Conservation (phyloP, 2,113 vertebrate species). For the Sebastes fasciatus region DNA sequence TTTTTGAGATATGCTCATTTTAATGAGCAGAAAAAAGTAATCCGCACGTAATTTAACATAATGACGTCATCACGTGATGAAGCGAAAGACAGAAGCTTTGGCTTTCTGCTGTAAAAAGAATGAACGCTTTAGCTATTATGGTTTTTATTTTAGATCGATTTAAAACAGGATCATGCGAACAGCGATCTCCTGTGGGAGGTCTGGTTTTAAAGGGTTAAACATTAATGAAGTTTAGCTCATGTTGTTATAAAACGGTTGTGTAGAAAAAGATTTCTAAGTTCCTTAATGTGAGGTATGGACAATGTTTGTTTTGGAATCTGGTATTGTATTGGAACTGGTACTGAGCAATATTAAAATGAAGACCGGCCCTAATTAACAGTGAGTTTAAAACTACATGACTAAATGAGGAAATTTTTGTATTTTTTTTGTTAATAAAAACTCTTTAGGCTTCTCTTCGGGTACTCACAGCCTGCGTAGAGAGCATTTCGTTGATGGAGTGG, state of each 20-base stretch:
- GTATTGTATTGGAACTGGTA: not conserved
- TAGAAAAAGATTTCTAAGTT: not conserved
- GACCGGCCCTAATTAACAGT: not conserved
- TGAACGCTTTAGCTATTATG: no score
- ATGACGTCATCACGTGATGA: no score
- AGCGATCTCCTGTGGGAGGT: no score
- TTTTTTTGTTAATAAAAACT: not conserved
- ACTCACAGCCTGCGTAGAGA: conserved; percentile 98
- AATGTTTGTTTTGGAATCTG: not conserved
- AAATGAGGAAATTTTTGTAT: not conserved
- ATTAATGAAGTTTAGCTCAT: not conserved
- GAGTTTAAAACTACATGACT: not conserved
- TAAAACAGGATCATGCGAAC: no score
- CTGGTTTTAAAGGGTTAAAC: not conserved
- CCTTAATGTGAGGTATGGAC: not conserved
- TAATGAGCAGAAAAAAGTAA: no score
- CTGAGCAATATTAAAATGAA: not conserved
- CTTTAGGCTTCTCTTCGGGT: conserved; percentile 4
- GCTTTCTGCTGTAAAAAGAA: no score
- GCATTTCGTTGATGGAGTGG: conserved; percentile 99
- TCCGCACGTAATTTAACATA: no score
- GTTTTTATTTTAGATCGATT: no score
- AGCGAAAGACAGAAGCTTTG: no score
- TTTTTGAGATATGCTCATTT: no score
- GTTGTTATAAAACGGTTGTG: not conserved